Evolutionary conservation across 2,113 vertebrate species (phyloP).

Genomic region (Pelecanoides urinatrix): DNA sequence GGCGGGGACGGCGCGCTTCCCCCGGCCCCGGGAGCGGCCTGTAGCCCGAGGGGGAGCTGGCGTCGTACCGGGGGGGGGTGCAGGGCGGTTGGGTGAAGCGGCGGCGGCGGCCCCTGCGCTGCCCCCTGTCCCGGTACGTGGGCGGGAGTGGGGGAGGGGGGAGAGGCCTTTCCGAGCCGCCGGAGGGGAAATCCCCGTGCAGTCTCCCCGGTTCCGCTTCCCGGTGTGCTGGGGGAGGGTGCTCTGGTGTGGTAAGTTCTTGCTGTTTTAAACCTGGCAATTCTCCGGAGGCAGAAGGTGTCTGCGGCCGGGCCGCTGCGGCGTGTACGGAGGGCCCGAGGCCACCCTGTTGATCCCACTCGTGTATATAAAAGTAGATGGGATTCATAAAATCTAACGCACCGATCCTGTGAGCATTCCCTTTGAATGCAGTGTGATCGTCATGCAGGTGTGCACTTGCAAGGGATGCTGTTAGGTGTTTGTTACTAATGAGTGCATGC

Average conservation of each 20-base stretch:
- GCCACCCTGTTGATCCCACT: rapidly evolving
- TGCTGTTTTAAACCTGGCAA: background rate
- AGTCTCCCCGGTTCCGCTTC: background rate
- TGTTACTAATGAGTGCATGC: rapidly evolving
- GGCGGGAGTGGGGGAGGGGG: no score
- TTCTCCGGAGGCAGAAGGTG: background rate
- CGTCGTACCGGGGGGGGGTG: no score
- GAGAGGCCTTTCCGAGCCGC: background rate
- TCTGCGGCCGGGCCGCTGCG: background rate
- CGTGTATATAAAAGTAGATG: rapidly evolving
- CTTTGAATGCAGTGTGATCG: rapidly evolving
- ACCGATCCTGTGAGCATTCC: rapidly evolving
- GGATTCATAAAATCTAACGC: rapidly evolving
- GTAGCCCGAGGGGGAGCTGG: no score
- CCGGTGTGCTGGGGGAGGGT: background rate
- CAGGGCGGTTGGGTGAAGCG: background rate
- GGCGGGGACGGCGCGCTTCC: no score
- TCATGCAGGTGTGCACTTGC: background rate
- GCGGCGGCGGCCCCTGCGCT: background rate
- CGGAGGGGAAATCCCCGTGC: background rate
- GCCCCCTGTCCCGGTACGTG: background rate
- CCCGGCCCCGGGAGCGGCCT: no score
- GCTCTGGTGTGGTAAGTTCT: background rate
- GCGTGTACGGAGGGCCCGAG: no score
- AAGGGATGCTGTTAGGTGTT: no score